Evolutionary conservation across 2,888 invertebrate species (phyloP), one percentile per base, ranked within the genome.

Genomic region (Athrips mouffetella): DNA sequence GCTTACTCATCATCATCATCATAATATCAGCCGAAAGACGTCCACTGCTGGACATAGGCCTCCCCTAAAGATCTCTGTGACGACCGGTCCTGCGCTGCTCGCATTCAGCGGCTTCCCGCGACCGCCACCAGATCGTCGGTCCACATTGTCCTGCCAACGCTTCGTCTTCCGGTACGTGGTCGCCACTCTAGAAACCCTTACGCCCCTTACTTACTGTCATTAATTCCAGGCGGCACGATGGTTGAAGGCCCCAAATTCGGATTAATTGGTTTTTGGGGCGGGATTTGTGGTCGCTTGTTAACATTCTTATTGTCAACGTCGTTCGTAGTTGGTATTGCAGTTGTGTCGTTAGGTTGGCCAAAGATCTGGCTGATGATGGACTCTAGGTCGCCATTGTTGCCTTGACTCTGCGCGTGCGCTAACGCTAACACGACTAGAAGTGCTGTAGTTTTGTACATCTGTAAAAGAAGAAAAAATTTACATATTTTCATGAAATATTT

Each of bases 321-420:
- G 3, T 47, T 11, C 18, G 45, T 41, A 18, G 30, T 18, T 4
- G 20, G 27, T 2, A 18, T 1, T 5, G 30, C 29, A 18, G 30
- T 16, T 10, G 16, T 23, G 4, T 40, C 18, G 29, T 27, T 27
- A 8, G 29, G 29, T 29, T 42, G 65, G 0, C 76, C 77, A 55
- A 84, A 85, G 49, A 87, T 81, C 51, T 77, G 62, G 1, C 62
- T 60, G 20, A 86, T 73, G 15, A 86, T 62, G 0, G 75, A 63
- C 35, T 83, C 80, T 33, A 87, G 56, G 53, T 83, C 81, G 0
- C 80, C 82, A 15, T 58, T 54, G 27, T 52, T 57, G 42, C 55
- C 16, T 2, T n/a, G 31, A 2, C 13, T 48, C 29, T 76, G 74
- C 2, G 63, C 62, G 20, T 53, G 52, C 11, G 54, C 61, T 5